Evolutionary conservation across 2,888 invertebrate species (phyloP), one percentile per base, ranked within the genome.

Genomic region (Lysandra bellargus): DNA sequence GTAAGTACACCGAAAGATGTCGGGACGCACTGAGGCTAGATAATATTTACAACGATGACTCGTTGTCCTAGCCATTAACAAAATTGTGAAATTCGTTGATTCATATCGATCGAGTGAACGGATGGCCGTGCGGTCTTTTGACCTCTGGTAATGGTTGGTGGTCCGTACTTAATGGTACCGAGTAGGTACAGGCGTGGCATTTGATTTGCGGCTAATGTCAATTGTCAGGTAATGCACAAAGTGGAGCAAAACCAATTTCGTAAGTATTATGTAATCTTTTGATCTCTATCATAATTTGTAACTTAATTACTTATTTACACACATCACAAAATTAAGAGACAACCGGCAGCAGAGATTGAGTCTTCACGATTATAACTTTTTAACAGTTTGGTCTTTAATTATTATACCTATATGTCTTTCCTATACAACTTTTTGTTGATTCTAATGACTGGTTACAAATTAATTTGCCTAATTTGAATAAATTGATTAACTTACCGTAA

Each of bases 111-210:
- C 81, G 83, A 88, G 87, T 85, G 88, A 88, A 87, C 84, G 88
- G 85, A 84, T 87, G 87, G 87, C 86, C 86, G 85, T 83, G 80
- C 82, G 84, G 83, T 84, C 83, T 85, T 84, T 82, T 83, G 86
- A 87, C 88, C 88, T 88, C 84, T 82, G 77, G 30, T 83, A 81
- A 81, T 81, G 80, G 33, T 75, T 30, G 49, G 4, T 30, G 14
- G 76, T 57, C n/a, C 7, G 61, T 30, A 64, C 23, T 61, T 61
- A 64, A 69, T 33, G 69, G n/a, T 69, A 44, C 53, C 53, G 9
- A 37, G 33, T n/a, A n/a, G n/a, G n/a, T 40, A 40, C 17, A 40
- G 77, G 17, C 30, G 60, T 77, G 37, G 60, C 69, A 33, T 78
- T 64, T 61, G 49, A 76, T 53, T 76, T 76, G 53, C 49, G 30